phyloP scores from a whole-genome alignment of 2,888 invertebrate species.

The Euplexia lucipara region DNA sequence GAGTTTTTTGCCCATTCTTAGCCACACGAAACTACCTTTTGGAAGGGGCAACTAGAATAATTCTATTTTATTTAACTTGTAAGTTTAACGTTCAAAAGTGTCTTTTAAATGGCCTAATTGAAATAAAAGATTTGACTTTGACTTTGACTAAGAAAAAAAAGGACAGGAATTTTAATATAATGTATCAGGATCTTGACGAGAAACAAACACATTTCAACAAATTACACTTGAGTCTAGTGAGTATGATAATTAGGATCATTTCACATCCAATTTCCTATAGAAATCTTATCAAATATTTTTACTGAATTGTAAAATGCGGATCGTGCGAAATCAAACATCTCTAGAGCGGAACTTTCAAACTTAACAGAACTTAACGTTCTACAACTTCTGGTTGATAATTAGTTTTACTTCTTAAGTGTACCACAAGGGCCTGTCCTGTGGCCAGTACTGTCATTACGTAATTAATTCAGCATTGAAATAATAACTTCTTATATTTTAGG shows the following conservation, averaged over 20 bases:
- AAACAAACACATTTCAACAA: not conserved
- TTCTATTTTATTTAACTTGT: too few species aligned
- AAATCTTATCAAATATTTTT: not conserved
- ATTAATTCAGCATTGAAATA: conserved; percentile 25
- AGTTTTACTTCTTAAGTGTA: conserved; percentile 36
- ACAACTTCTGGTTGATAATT: conserved; percentile 24
- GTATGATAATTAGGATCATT: not conserved
- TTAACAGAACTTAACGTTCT: conserved; percentile 20
- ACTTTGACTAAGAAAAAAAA: too few species aligned
- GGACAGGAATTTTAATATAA: too few species aligned
- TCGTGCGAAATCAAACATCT: not conserved
- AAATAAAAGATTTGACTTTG: too few species aligned
- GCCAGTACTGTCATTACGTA: conserved; percentile 9
- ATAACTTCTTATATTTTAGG: too few species aligned
- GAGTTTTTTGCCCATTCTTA: too few species aligned
- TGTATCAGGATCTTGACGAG: too few species aligned
- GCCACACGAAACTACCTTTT: too few species aligned
- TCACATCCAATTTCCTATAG: not conserved
- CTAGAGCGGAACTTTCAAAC: conserved; percentile 19
- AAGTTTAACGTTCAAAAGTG: too few species aligned
- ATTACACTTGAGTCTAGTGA: not conserved
- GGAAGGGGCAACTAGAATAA: too few species aligned
- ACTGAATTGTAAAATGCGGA: conserved; percentile 4
- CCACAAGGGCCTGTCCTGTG: conserved; percentile 24
- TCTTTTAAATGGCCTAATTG: too few species aligned